Conservation (phyloP, 2,888 invertebrate species). For the Rapana venosa region DNA sequence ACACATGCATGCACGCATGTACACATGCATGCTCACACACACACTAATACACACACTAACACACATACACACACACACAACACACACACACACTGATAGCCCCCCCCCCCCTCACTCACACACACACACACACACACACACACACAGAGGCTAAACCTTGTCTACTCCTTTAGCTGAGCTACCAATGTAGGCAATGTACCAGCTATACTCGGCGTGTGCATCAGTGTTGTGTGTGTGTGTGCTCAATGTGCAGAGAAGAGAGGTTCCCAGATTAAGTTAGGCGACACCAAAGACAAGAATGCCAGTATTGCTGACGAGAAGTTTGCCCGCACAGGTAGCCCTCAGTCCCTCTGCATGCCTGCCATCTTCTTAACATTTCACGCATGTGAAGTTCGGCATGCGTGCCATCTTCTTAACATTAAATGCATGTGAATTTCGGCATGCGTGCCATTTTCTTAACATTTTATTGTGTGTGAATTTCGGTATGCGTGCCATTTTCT, state of each 20-base stretch:
- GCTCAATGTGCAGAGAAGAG: conserved; percentile 36
- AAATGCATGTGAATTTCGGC: no score
- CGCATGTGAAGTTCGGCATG: no score
- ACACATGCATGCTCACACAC: background rate
- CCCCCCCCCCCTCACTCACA: background rate
- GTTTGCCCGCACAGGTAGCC: conserved; percentile 58
- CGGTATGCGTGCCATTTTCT: no score
- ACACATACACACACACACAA: conserved; percentile 18
- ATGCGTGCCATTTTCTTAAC: no score
- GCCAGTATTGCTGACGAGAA: conserved; percentile 52
- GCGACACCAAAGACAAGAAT: conserved; percentile 29
- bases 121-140: background rate
- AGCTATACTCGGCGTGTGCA: no score
- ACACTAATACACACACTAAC: background rate
- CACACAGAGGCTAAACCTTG: no score
- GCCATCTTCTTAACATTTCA: no score
- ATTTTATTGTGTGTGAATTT: no score
- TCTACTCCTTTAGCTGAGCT: no score
- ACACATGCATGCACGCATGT: background rate
- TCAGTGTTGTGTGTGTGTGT: background rate
- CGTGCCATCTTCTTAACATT: no score
- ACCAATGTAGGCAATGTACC: no score
- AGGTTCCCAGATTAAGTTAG: conserved; percentile 13
- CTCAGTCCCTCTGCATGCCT: no score
- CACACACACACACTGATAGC: background rate